Evolutionary conservation across 2,888 invertebrate species (phyloP).

Genomic region (Papilio elwesi): DNA sequence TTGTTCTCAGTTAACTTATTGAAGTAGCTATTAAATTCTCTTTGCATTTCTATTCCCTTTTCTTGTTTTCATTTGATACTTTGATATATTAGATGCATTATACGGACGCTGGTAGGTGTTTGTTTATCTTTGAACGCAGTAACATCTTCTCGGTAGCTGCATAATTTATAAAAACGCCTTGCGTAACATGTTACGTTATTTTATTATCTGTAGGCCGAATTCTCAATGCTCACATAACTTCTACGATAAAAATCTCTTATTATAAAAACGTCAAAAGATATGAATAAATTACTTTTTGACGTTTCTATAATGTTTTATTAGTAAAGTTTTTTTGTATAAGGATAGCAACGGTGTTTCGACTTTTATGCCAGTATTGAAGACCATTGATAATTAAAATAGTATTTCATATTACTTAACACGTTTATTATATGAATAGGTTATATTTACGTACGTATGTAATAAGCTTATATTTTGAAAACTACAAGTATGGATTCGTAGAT

Average conservation of each 20-base stretch:
- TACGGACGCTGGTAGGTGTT: too few relatives aligned
- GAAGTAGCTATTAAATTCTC: too few relatives aligned
- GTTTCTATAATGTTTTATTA: constrained; percentile 2
- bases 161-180: constrained; percentile 13
- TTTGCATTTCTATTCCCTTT: too few relatives aligned
- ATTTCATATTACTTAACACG: too few relatives aligned
- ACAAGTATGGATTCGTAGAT: too few relatives aligned
- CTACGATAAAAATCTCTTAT: background rate
- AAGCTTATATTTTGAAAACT: too few relatives aligned
- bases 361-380: background rate
- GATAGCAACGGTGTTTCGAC: background rate
- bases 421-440: too few relatives aligned
- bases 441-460: too few relatives aligned
- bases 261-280: background rate
- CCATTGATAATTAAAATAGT: too few relatives aligned
- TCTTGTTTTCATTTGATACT: too few relatives aligned
- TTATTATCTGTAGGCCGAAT: constrained; percentile 2
- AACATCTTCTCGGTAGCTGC: constrained; percentile 2
- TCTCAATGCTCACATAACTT: constrained; percentile 10
- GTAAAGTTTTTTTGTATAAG: background rate
- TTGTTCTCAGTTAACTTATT: too few relatives aligned
- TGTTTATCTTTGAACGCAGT: background rate
- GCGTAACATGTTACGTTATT: constrained; percentile 18
- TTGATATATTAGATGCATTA: background rate
- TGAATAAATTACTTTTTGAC: constrained; percentile 3